These are phyloP conservation scores for Melieria crassipennis DNA, from an alignment of 2,888 invertebrate genomes.

Conservation along the genomic window DNA sequence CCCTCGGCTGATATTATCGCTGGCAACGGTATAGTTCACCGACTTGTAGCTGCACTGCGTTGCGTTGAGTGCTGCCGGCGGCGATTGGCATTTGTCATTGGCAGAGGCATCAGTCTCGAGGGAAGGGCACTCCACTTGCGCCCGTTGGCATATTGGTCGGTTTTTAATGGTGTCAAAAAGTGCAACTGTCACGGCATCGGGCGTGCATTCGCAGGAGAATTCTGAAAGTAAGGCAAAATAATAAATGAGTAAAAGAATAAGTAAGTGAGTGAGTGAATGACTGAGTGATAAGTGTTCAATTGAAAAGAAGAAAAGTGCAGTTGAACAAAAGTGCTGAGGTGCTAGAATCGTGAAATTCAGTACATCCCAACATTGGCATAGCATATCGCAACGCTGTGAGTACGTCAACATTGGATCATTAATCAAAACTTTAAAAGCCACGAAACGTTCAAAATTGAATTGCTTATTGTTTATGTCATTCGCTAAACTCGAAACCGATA, in stretches of 20 bases:
- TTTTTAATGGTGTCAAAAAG: slow-evolving; percentile 55
- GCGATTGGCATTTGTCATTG: slow-evolving; percentile 24
- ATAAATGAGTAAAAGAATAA: neutral
- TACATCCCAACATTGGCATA: too few species aligned
- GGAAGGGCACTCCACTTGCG: slow-evolving; percentile 43
- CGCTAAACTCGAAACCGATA: too few species aligned
- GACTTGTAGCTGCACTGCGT: slow-evolving; percentile 27
- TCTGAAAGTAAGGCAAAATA: slow-evolving; percentile 54
- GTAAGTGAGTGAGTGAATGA: neutral
- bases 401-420: too few species aligned
- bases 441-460: too few species aligned
- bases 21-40: slow-evolving; percentile 4
- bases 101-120: slow-evolving; percentile 9
- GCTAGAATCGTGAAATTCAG: too few species aligned
- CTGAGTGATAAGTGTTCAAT: neutral
- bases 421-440: too few species aligned
- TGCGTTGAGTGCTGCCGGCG: slow-evolving; percentile 46
- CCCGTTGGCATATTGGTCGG: slow-evolving; percentile 55
- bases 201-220: slow-evolving; percentile 66
- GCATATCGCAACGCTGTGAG: too few species aligned
- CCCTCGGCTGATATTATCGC: neutral
- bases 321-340: too few species aligned
- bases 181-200: slow-evolving; percentile 40
- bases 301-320: too few species aligned
- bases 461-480: too few species aligned